phyloP scores from a whole-genome alignment of 2,888 invertebrate genomes.

The Cryptosula pallasiana region DNA sequence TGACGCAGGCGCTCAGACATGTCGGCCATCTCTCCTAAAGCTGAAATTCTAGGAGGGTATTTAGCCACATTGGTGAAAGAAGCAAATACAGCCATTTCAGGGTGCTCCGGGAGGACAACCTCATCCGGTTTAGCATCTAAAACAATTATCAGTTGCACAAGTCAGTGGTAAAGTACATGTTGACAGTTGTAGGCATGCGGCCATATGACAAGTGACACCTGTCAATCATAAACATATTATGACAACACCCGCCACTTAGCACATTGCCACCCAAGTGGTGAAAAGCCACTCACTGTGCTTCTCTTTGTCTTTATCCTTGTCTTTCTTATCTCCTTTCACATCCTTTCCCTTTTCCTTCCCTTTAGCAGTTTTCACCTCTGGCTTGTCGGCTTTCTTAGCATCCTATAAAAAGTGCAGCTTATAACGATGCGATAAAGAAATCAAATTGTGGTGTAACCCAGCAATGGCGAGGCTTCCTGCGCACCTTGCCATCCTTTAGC shows the following conservation, averaged over 20 bases:
- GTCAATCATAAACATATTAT: no score
- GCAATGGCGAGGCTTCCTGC: no score
- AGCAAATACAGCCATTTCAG: conserved; percentile 51
- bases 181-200: no score
- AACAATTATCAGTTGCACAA: no score
- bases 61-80: conserved; percentile 46
- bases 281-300: conserved; percentile 36
- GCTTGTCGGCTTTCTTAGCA: conserved; percentile 36
- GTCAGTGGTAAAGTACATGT: no score
- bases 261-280: no score
- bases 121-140: conserved; percentile 35
- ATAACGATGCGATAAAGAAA: no score
- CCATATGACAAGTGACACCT: no score
- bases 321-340: conserved; percentile 29
- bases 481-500: background rate
- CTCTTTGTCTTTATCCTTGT: conserved; percentile 39
- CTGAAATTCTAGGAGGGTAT: conserved; percentile 45
- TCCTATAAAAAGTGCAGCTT: conserved; percentile 31
- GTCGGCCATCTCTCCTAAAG: conserved; percentile 48
- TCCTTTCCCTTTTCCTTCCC: conserved; percentile 39
- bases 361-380: conserved; percentile 38
- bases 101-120: conserved; percentile 42
- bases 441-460: no score
- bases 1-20: conserved; percentile 47
- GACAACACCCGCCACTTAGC: no score